These are phyloP conservation scores for Agelaius tricolor DNA, from an alignment of 2,113 vertebrate species.

Conservation along the genomic window DNA sequence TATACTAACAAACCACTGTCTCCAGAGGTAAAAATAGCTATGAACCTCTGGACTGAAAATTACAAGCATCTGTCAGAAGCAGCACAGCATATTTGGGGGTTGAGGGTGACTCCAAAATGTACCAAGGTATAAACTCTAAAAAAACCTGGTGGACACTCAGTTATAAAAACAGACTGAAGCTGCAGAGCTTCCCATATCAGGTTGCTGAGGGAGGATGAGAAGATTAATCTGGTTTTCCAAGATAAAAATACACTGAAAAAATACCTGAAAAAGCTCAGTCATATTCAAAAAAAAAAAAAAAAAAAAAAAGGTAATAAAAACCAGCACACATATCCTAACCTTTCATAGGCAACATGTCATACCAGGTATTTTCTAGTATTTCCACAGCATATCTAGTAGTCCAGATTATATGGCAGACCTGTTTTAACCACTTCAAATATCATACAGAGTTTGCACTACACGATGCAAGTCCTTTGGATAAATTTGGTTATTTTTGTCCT, in stretches of 20 bases:
- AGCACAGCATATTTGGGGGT: neutral
- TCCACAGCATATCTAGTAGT: neutral
- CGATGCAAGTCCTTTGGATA: neutral
- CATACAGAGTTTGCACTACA: neutral
- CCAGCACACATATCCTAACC: neutral
- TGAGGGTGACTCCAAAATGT: neutral
- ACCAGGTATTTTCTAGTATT: neutral
- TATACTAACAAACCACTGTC: neutral
- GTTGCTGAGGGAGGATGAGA: fast-evolving
- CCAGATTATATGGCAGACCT: neutral
- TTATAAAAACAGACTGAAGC: neutral
- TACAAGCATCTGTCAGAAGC: neutral
- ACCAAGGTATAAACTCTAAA: neutral
- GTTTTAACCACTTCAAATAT: neutral
- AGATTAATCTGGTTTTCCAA: neutral
- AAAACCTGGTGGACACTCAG: neutral
- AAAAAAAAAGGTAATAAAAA: neutral
- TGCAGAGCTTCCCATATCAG: neutral
- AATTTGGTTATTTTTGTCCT: neutral
- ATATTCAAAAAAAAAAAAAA: neutral
- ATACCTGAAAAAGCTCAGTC: neutral
- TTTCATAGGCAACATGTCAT: neutral
- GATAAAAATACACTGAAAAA: neutral
- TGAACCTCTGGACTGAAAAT: neutral
- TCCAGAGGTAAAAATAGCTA: neutral